Evolutionary conservation across 2,797 vertebrate species (phyloP).

Genomic region (Megalops cyprinoides): DNA sequence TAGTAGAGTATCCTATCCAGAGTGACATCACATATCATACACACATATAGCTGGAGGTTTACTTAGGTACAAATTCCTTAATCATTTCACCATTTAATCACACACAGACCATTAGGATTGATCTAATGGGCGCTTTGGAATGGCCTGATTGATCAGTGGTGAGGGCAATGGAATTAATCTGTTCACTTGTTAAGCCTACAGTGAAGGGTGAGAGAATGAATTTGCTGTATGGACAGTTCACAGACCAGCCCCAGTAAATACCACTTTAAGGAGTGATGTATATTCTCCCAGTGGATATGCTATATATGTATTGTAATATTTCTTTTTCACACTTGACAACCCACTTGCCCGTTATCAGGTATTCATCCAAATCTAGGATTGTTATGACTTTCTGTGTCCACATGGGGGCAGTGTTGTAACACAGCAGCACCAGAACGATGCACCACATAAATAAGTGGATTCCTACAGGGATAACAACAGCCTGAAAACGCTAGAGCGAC

Average conservation of each 20-base stretch:
- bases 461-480: too few species aligned
- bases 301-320: neutral
- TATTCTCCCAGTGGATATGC: neutral
- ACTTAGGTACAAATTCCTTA: neutral
- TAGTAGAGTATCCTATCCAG: too few species aligned
- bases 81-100: constrained; percentile 2
- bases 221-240: neutral
- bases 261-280: neutral
- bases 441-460: too few species aligned
- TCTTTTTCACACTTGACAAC: neutral
- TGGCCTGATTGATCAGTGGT: neutral
- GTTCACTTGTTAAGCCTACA: neutral
- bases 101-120: neutral
- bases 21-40: neutral
- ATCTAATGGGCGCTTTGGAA: neutral
- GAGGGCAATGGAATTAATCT: constrained; percentile 3
- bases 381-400: constrained; percentile 52
- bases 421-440: neutral
- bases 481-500: constrained; percentile 9
- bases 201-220: neutral
- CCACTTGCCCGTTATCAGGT: neutral
- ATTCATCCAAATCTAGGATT: neutral
- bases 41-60: neutral
- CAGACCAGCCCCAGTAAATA: neutral
- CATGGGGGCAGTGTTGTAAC: constrained; percentile 63